Conservation (phyloP, 2,888 invertebrate genomes). For the Meiosimyza decipiens region DNA sequence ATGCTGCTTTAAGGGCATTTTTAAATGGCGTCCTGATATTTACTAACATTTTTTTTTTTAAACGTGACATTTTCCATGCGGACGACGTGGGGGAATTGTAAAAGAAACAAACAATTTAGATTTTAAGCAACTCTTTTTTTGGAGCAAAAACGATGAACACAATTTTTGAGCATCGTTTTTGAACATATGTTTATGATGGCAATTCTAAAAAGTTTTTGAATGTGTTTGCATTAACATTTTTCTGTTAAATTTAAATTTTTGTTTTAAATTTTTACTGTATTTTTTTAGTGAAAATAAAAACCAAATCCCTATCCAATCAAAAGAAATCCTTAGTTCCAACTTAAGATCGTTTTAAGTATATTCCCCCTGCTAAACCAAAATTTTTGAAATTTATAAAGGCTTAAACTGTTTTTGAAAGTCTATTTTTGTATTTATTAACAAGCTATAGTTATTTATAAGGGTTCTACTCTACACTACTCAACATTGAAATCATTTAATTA, state of each 20-base stretch:
- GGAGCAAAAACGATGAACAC: slow-evolving; percentile 57
- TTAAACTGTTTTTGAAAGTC: slow-evolving; percentile 56
- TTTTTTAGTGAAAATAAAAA: slow-evolving; percentile 29
- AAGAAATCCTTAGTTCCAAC: slow-evolving; percentile 26
- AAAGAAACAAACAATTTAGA: slow-evolving; percentile 2
- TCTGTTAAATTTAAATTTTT: slow-evolving; percentile 42
- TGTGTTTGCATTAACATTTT: slow-evolving; percentile 36
- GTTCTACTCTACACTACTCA: not conserved
- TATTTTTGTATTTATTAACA: slow-evolving; percentile 32
- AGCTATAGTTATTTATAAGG: not conserved
- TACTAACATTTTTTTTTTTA: not conserved
- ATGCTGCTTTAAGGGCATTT: too few species aligned
- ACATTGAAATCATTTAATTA: too few species aligned
- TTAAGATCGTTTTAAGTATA: slow-evolving; percentile 35
- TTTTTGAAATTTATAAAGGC: slow-evolving; percentile 50
- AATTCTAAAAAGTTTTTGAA: slow-evolving; percentile 9
- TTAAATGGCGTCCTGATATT: too few species aligned
- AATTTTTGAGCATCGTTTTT: slow-evolving; percentile 70
- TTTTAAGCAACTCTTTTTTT: not conserved
- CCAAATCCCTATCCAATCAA: slow-evolving; percentile 35
- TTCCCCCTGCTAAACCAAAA: slow-evolving; percentile 14
- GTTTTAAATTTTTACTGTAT: slow-evolving; percentile 41
- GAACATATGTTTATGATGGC: not conserved
- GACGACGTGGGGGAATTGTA: not conserved
- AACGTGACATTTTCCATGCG: slow-evolving; percentile 34